Conservation (phyloP, 2,888 invertebrate species). For the Isoperla grammatica region DNA sequence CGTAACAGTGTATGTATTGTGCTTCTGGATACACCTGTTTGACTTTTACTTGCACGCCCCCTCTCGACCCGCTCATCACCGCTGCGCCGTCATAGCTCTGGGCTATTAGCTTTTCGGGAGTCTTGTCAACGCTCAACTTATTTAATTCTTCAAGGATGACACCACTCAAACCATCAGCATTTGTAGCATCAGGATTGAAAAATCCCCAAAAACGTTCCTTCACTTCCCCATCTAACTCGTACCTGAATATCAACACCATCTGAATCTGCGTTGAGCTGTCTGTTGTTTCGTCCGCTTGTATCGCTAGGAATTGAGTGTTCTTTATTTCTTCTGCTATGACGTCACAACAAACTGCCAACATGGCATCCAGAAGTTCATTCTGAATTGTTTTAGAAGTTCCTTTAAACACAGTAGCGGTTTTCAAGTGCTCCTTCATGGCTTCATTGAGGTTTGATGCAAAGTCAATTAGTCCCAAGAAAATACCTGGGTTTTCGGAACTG, state of each 20-base stretch:
- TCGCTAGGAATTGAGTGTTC: too few relatives aligned
- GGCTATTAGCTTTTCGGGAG: slow-evolving; percentile 33
- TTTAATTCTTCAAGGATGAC: slow-evolving; percentile 29
- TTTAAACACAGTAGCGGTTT: too few relatives aligned
- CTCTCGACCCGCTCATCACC: slow-evolving; percentile 32
- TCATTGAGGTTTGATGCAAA: slow-evolving; percentile 35
- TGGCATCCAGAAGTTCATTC: too few relatives aligned
- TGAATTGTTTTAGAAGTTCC: too few relatives aligned
- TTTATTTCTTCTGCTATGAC: slow-evolving; percentile 35
- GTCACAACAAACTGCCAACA: slow-evolving; percentile 35
- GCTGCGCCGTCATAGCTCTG: slow-evolving; percentile 37
- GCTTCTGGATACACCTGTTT: slow-evolving; percentile 33
- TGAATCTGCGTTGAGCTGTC: too few relatives aligned
- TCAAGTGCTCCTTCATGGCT: slow-evolving; percentile 34
- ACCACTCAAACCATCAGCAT: too few relatives aligned
- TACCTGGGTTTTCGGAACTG: too few relatives aligned
- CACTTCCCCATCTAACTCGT: slow-evolving; percentile 33
- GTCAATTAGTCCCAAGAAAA: slow-evolving; percentile 36
- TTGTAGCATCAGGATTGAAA: too few relatives aligned
- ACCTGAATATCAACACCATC: slow-evolving; percentile 36
- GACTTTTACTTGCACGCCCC: slow-evolving; percentile 36
- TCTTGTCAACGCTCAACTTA: slow-evolving; percentile 14
- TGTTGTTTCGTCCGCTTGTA: too few relatives aligned
- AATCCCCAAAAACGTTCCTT: too few relatives aligned
- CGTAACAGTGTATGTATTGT: too few relatives aligned